These are phyloP conservation scores for Percina caprodes DNA, from an alignment of 2,113 vertebrate species.

Conservation along the genomic window DNA sequence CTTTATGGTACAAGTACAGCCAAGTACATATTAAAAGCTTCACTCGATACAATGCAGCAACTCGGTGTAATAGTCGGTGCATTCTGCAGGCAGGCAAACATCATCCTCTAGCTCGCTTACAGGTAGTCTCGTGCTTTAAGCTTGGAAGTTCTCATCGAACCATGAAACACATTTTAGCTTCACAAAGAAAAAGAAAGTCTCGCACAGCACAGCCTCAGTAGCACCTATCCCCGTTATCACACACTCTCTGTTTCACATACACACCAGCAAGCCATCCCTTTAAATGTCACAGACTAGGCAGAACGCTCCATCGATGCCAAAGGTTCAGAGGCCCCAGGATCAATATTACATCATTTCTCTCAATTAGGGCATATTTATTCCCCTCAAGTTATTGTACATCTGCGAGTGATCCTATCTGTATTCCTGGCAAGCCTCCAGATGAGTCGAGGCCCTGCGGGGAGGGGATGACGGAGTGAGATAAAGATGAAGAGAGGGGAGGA, in stretches of 20 bases:
- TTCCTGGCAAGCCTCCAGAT: constrained; percentile 60
- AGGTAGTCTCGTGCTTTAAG: constrained; percentile 17
- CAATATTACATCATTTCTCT: constrained; percentile 81
- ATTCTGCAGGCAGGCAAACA: background rate
- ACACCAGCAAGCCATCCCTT: constrained; percentile 57
- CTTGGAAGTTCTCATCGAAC: constrained; percentile 23
- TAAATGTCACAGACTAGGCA: constrained; percentile 77
- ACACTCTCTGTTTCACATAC: constrained; percentile 20
- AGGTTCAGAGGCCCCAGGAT: constrained; percentile 70
- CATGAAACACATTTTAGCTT: constrained; percentile 29
- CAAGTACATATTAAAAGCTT: background rate
- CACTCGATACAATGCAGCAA: background rate
- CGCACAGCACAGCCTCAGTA: constrained; percentile 5
- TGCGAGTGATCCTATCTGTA: constrained; percentile 70
- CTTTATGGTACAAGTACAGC: constrained; percentile 17
- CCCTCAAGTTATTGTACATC: constrained; percentile 74
- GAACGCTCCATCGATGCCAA: constrained; percentile 60
- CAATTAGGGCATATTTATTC: constrained; percentile 81
- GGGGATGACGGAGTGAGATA: constrained; percentile 42
- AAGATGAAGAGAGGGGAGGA: constrained; percentile 41
- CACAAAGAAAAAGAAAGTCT: background rate
- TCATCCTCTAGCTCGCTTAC: background rate
- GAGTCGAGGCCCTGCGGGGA: constrained; percentile 39
- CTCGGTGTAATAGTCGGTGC: background rate
- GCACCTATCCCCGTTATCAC: constrained; percentile 40